These are phyloP conservation scores for Nowickia ferox DNA, from an alignment of 2,888 invertebrate species.

Conservation along the genomic window DNA sequence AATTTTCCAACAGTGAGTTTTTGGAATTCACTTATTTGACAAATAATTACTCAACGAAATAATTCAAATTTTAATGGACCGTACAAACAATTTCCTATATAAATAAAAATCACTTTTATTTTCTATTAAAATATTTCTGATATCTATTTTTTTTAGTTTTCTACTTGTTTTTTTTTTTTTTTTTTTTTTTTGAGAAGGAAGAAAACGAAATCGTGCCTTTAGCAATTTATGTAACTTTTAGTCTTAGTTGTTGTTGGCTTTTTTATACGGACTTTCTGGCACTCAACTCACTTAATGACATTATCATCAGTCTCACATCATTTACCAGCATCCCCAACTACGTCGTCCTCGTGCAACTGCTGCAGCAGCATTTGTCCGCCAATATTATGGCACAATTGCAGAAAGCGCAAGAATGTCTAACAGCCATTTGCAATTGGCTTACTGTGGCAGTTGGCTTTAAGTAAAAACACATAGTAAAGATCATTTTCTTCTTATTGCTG, in stretches of 20 bases:
- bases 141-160: conserved; percentile 21
- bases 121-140: conserved; percentile 64
- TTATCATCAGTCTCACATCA: conserved; percentile 72
- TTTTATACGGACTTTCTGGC: conserved; percentile 34
- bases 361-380: conserved; percentile 49
- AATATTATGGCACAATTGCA: conserved; percentile 48
- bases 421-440: conserved; percentile 60
- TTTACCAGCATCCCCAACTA: conserved; percentile 62
- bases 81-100: conserved; percentile 57
- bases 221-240: conserved; percentile 74
- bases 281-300: conserved; percentile 70
- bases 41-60: conserved; percentile 54
- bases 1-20: neutral
- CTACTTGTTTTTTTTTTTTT: conserved; percentile 5
- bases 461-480: conserved; percentile 51
- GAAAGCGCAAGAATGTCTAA: conserved; percentile 61
- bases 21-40: conserved; percentile 52
- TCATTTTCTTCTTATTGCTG: conserved; percentile 53
- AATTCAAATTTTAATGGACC: conserved; percentile 43
- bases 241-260: conserved; percentile 36
- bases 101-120: conserved; percentile 70
- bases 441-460: conserved; percentile 44
- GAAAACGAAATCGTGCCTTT: conserved; percentile 71
- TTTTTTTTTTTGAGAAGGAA: conserved; percentile 37
- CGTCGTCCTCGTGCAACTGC: conserved; percentile 40